Conservation (phyloP, 2,113 vertebrate genomes). For the Tapirus terrestris region DNA sequence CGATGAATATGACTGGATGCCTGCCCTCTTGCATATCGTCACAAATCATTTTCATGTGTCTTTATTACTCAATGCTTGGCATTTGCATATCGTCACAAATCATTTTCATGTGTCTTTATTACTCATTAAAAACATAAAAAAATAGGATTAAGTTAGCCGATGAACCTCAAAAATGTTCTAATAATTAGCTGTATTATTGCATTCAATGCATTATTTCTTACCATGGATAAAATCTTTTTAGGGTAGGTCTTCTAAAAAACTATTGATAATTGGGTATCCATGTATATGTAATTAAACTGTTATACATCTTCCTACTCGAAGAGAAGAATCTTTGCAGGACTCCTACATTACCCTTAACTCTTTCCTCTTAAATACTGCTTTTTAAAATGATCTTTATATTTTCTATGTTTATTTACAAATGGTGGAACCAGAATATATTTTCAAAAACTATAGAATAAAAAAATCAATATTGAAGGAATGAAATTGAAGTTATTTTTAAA, state of each 20-base stretch:
- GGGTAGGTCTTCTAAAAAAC: background rate
- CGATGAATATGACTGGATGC: accelerated
- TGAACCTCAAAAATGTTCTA: background rate
- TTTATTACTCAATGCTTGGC: accelerated
- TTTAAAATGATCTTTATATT: background rate
- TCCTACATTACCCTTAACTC: accelerated
- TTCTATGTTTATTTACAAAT: background rate
- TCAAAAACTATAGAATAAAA: background rate
- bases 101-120: background rate
- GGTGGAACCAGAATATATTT: background rate
- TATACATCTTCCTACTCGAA: background rate
- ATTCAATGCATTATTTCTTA: background rate
- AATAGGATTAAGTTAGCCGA: background rate
- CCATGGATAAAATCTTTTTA: background rate
- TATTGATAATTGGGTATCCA: background rate
- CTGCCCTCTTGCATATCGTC: accelerated
- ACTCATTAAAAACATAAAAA: background rate
- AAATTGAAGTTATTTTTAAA: background rate
- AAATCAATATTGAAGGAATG: no score
- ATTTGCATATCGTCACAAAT: accelerated
- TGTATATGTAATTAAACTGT: background rate
- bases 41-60: background rate
- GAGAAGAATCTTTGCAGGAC: background rate
- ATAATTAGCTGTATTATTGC: background rate
- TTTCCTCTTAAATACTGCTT: background rate